Conservation (phyloP, 2,113 vertebrate species). For the Oreochromis niloticus region DNA sequence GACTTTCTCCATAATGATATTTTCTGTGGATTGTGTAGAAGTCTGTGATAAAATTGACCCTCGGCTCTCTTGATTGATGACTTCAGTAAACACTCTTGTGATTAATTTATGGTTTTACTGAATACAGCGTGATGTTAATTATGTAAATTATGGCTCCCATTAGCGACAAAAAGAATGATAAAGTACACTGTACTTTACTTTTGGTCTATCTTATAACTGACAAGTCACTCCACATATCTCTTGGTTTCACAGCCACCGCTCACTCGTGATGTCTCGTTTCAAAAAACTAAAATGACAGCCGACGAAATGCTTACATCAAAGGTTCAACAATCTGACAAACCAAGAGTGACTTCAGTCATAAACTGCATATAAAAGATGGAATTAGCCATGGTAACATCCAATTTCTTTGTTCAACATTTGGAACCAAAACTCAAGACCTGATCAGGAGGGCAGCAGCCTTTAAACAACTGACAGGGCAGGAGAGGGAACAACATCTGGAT, state of each 20-base stretch:
- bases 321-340: background rate
- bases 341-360: background rate
- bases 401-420: background rate
- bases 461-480: background rate
- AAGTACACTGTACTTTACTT: background rate
- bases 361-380: no score
- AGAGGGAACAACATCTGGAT: background rate
- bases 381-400: no score
- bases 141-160: background rate
- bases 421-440: rapidly evolving
- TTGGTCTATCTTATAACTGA: background rate
- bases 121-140: background rate
- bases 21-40: background rate
- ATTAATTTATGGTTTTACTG: background rate
- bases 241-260: background rate
- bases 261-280: background rate
- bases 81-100: background rate
- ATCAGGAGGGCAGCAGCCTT: background rate
- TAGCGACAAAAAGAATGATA: background rate
- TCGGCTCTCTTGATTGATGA: background rate
- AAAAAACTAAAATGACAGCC: background rate
- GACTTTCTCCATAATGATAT: background rate
- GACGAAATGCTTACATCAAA: background rate
- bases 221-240: background rate
- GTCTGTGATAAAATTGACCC: background rate